phyloP scores from a whole-genome alignment of 2,888 invertebrate species.

The Drosophila multiciliata region DNA sequence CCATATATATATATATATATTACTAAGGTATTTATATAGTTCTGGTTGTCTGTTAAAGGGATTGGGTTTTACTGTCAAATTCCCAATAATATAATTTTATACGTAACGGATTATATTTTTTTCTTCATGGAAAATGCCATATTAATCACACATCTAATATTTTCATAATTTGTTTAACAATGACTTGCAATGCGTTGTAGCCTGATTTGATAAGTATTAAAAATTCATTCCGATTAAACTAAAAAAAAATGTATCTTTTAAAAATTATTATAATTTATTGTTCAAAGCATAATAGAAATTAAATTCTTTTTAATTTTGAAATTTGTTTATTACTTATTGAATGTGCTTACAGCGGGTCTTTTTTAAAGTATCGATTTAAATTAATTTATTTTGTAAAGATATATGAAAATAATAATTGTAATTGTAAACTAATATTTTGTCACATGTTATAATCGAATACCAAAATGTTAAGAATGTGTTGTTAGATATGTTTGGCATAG shows the following conservation, averaged over 20 bases:
- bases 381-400: background rate
- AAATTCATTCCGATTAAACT: background rate
- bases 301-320: background rate
- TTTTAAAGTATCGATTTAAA: background rate
- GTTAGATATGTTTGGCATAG: background rate
- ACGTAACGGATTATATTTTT: background rate
- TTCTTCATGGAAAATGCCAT: background rate
- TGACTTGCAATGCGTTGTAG: background rate
- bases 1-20: too few relatives aligned
- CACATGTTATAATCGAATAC: background rate
- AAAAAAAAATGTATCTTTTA: background rate
- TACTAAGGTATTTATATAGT: background rate
- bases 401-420: background rate
- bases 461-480: background rate
- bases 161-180: background rate
- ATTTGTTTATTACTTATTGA: background rate
- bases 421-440: too few relatives aligned
- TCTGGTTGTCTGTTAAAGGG: background rate
- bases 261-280: background rate
- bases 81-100: background rate
- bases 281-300: background rate
- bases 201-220: background rate
- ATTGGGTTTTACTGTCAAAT: background rate
- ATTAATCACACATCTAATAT: background rate
- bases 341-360: background rate